Evolutionary conservation across 2,113 vertebrate genomes (phyloP).

Genomic region (Paraplagusia blochii): DNA sequence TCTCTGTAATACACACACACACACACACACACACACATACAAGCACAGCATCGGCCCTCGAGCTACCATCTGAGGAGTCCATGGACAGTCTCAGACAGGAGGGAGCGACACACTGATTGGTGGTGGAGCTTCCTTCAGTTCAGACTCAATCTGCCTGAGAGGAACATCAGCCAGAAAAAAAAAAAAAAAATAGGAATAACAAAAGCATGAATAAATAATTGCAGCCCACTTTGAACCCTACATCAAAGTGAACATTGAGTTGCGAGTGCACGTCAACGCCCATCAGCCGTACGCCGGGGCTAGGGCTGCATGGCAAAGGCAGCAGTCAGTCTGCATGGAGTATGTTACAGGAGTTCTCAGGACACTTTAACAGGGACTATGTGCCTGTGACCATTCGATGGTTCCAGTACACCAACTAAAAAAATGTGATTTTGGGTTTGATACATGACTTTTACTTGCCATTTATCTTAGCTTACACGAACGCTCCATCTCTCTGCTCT

Average conservation of each 20-base stretch:
- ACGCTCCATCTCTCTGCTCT: too few species aligned
- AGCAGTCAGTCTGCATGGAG: slow-evolving; percentile 36
- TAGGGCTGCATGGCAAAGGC: slow-evolving; percentile 35
- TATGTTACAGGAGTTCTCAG: neutral
- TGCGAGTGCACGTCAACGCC: slow-evolving; percentile 33
- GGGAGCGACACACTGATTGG: slow-evolving; percentile 8
- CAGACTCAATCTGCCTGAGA: slow-evolving; percentile 15
- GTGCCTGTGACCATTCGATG: too few species aligned
- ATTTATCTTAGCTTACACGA: too few species aligned
- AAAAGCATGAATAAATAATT: slow-evolving; percentile 77
- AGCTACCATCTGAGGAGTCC: slow-evolving; percentile 29
- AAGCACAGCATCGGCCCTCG: slow-evolving; percentile 10
- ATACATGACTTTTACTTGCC: too few species aligned
- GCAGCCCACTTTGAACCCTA: slow-evolving; percentile 70
- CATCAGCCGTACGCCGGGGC: too few species aligned
- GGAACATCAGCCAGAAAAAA: neutral
- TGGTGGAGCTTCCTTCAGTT: slow-evolving; percentile 13
- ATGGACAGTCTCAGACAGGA: slow-evolving; percentile 23
- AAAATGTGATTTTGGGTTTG: too few species aligned
- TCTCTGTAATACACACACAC: too few species aligned
- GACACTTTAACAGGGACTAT: too few species aligned
- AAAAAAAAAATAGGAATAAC: slow-evolving; percentile 72
- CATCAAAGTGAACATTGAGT: slow-evolving; percentile 68
- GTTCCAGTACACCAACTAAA: too few species aligned
- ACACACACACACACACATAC: slow-evolving; percentile 22